Conservation (phyloP, 2,888 invertebrate species). For the Keiferia lycopersicella region DNA sequence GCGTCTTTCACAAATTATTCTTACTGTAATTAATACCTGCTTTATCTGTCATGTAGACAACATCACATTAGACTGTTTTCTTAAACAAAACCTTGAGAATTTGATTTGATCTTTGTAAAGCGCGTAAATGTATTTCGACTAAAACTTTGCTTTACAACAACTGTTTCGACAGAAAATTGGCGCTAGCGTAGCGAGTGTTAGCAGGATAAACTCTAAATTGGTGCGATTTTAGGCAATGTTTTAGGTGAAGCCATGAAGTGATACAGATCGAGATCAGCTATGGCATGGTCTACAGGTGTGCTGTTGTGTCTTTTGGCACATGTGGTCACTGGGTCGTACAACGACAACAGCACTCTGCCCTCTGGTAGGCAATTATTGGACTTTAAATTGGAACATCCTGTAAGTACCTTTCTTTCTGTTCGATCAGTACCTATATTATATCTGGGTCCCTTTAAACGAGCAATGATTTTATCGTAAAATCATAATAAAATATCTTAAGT, state of each 20-base stretch:
- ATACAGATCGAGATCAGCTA: not conserved
- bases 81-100: too few relatives aligned
- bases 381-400: conserved; percentile 32
- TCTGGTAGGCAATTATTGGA: conserved; percentile 33
- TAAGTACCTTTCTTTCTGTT: conserved; percentile 25
- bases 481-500: too few relatives aligned
- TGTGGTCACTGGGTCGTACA: not conserved
- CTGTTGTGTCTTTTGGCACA: not conserved
- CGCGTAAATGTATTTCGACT: too few relatives aligned
- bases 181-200: not conserved
- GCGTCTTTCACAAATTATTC: too few relatives aligned
- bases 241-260: not conserved
- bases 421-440: not conserved
- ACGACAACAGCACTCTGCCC: conserved; percentile 5
- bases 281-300: conserved; percentile 1
- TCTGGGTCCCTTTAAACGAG: too few relatives aligned
- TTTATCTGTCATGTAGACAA: too few relatives aligned
- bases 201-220: not conserved
- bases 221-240: not conserved
- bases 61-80: too few relatives aligned
- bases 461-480: too few relatives aligned
- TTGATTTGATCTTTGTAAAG: too few relatives aligned
- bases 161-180: too few relatives aligned
- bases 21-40: too few relatives aligned
- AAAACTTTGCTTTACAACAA: too few relatives aligned